Evolutionary conservation across 2,888 invertebrate species (phyloP), one percentile per base, ranked within the genome.

Genomic region (Rotaria macrura): DNA sequence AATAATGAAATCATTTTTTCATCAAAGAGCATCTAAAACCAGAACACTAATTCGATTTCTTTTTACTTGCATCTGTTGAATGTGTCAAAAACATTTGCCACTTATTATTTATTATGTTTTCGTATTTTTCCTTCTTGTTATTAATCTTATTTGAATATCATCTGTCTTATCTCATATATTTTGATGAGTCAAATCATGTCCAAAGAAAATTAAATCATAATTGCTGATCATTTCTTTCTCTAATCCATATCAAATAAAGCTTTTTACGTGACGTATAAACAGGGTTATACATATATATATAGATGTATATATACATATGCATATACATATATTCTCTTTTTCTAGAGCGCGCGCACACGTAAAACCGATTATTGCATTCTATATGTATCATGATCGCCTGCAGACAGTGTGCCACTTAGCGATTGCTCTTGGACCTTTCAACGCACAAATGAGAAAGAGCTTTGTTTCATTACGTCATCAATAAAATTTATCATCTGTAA

Each of bases 351-450:
- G 3, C 7, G 38, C 34, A 65, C 65, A 65, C 65, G 65, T 65
- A 65, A 65, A 65, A 34, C 65, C 65, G 65, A 65, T 65, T 65
- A 65, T 34, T n/a, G 20, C 17, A 34, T 65, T 65, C 34, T 65
- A 65, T 65, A 34, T 34, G 65, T 65, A 65, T 65, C 65, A 65
- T 65, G 65, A 65, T 65, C 65, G 65, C 65, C 65, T 65, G 65
- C 65, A 65, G 65, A 65, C 65, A 65, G 34, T 65, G 65, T 65
- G 65, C 65, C 65, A 65, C 65, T 65, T 65, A 65, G 65, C 34
- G 34, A 65, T 65, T 65, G 65, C 65, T 65, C 65, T 65, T 65
- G 65, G 65, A 65, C 65, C 65, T 65, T 65, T 65, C 65, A 34
- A 65, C 20, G 17, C 17, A 34, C 34, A 65, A 52, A 65, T 65